Conservation (phyloP, 2,113 vertebrate genomes). For the Ancistrus triradiatus region DNA sequence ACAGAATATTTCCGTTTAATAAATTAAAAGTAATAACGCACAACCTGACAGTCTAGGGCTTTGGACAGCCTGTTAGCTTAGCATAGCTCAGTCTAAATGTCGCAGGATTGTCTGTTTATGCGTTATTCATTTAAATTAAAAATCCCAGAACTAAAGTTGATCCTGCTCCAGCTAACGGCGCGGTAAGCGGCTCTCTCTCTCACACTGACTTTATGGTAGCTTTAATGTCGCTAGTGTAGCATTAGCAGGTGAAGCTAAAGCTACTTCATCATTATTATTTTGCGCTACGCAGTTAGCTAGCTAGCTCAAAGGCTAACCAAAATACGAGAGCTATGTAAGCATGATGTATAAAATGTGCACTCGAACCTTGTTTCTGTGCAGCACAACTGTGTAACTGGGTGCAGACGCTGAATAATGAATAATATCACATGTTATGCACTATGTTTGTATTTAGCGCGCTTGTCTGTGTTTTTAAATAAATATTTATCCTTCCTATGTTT, state of each 20-base stretch:
- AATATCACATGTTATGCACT: slow-evolving; percentile 66
- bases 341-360: slow-evolving; percentile 40
- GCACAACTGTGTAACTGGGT: slow-evolving; percentile 33
- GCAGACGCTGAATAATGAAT: slow-evolving; percentile 49
- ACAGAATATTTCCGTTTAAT: neutral
- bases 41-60: neutral
- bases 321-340: slow-evolving; percentile 34
- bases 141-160: neutral
- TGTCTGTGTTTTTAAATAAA: slow-evolving; percentile 68
- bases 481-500: slow-evolving; percentile 63
- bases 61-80: slow-evolving; percentile 3
- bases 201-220: neutral
- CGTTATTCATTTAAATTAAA: neutral
- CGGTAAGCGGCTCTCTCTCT: neutral
- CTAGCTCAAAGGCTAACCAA: slow-evolving; percentile 41
- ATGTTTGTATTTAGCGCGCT: slow-evolving; percentile 74
- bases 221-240: slow-evolving; percentile 6
- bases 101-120: neutral
- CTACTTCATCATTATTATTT: slow-evolving; percentile 8
- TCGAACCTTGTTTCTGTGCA: slow-evolving; percentile 59
- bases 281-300: slow-evolving; percentile 41
- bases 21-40: too few relatives aligned
- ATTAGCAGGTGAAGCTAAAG: slow-evolving; percentile 16
- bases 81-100: neutral
- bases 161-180: too few relatives aligned